A percentile compares a stretch with the other conserved stretches of the same genome.
phyloP scores from a whole-genome alignment of 2,797 vertebrate genomes.

The Epinephelus awoara region DNA sequence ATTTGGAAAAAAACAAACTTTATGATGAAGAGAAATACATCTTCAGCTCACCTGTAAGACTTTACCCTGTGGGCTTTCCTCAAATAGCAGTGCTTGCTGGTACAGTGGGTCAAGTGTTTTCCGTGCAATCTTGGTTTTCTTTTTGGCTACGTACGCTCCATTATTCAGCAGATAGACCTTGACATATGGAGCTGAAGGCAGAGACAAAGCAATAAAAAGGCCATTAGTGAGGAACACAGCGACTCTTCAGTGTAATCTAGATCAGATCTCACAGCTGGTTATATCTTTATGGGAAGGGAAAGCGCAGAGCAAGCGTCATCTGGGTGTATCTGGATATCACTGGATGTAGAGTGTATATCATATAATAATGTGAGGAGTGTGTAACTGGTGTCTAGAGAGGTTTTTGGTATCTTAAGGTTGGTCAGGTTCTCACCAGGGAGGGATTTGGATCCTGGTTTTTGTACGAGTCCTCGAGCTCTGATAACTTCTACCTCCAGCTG shows the following conservation, averaged over 20 bases:
- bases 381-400: background rate
- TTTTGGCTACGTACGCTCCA: constrained; percentile 97
- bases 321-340: background rate
- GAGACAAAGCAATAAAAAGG: constrained; percentile 48
- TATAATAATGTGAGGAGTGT: background rate
- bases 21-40: constrained; percentile 19
- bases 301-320: background rate
- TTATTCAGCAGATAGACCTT: constrained; percentile 99
- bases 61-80: constrained; percentile 98
- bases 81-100: constrained; percentile 96
- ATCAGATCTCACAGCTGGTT: constrained; percentile 27
- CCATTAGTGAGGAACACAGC: constrained; percentile 37
- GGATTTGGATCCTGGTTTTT: constrained; percentile 97
- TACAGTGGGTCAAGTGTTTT: constrained; percentile 99
- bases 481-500: constrained; percentile 99
- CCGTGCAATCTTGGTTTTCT: constrained; percentile 99
- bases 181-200: constrained; percentile 93
- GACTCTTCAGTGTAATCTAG: background rate
- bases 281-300: background rate
- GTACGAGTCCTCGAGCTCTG: constrained; percentile 94
- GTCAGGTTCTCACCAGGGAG: constrained; percentile 91
- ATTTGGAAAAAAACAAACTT: constrained; percentile 1
- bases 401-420: background rate
- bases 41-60: constrained; percentile 94
- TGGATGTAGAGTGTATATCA: background rate